phyloP scores from a whole-genome alignment of 2,888 invertebrate species.

The Macrosiphum euphorbiae region DNA sequence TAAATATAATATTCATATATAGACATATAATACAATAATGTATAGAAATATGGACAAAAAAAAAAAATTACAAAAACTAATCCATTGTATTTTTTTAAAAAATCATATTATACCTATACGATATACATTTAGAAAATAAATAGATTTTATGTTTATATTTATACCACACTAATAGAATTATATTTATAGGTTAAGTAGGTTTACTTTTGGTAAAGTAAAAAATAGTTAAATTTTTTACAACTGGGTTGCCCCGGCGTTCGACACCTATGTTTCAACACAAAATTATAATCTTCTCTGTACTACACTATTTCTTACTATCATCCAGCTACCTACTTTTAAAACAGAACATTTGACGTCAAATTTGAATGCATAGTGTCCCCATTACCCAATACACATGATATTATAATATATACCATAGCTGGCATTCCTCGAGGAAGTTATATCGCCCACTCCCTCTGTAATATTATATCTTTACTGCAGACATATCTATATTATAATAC shows the following conservation, averaged over 20 bases:
- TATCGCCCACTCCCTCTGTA: background rate
- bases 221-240: background rate
- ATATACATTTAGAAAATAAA: background rate
- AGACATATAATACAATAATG: background rate
- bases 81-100: background rate
- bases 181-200: no score
- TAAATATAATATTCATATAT: background rate
- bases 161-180: background rate
- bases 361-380: background rate
- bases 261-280: background rate
- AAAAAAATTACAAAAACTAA: background rate
- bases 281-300: background rate
- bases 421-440: background rate
- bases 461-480: background rate
- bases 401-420: background rate
- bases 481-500: background rate
- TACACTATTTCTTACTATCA: background rate
- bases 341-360: background rate
- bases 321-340: background rate
- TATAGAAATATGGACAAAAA: background rate
- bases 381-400: background rate
- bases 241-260: background rate
- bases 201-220: background rate
- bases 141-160: background rate
- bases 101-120: background rate